Percentiles rank a stretch among this genome's conserved stretches.
Evolutionary conservation across 2,888 invertebrate genomes (phyloP).

Genomic region (Petrolisthes manimaculis): DNA sequence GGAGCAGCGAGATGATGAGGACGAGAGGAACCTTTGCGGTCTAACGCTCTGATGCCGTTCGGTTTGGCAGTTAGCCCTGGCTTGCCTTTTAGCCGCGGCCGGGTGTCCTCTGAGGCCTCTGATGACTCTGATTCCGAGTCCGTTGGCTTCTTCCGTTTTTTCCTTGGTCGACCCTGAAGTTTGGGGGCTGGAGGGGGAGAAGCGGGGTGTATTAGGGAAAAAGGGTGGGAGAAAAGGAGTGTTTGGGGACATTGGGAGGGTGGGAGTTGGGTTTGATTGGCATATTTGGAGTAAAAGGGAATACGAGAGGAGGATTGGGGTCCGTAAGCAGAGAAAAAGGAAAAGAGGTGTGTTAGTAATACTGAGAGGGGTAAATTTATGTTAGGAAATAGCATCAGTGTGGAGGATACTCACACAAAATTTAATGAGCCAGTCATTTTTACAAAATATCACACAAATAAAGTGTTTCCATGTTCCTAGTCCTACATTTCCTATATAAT

Average conservation of each 20-base stretch:
- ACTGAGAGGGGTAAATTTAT: neutral
- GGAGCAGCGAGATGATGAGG: slow-evolving; percentile 30
- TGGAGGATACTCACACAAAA: neutral
- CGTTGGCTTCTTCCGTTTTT: slow-evolving; percentile 73
- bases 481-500: neutral
- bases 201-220: neutral
- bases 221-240: neutral
- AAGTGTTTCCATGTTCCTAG: slow-evolving; percentile 6
- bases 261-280: neutral
- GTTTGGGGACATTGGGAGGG: neutral
- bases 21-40: slow-evolving; percentile 43
- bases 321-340: neutral
- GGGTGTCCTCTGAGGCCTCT: slow-evolving; percentile 55
- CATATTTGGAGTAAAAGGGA: slow-evolving; percentile 21
- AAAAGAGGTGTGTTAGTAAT: neutral
- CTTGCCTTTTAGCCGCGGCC: slow-evolving; percentile 56
- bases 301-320: neutral
- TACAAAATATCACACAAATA: neutral
- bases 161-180: slow-evolving; percentile 84
- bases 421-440: slow-evolving; percentile 1
- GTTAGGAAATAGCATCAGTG: slow-evolving; percentile 1
- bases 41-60: slow-evolving; percentile 58
- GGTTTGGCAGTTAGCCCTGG: slow-evolving; percentile 58
- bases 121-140: slow-evolving; percentile 61
- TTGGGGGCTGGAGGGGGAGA: slow-evolving; percentile 77